Conservation (phyloP, 2,888 invertebrate species). For the Protonemura montana region DNA sequence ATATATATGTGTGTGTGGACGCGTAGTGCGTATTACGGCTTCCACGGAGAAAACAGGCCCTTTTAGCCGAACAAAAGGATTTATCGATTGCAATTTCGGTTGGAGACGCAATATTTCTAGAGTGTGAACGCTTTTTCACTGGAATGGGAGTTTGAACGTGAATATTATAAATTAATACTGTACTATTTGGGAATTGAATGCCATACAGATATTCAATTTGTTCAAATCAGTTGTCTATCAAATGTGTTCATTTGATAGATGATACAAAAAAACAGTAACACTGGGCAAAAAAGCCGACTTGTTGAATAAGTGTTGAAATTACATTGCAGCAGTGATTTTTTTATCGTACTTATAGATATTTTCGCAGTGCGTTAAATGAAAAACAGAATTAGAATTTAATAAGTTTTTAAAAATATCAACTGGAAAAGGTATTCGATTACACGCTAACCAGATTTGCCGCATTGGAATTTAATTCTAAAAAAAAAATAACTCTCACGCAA, state of each 20-base stretch:
- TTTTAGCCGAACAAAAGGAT: slow-evolving; percentile 32
- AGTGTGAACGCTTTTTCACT: slow-evolving; percentile 32
- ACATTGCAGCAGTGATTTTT: background rate
- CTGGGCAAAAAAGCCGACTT: background rate
- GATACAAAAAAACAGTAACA: background rate
- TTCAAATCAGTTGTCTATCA: background rate
- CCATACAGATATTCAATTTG: background rate
- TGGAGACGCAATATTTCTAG: slow-evolving; percentile 23
- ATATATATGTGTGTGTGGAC: background rate
- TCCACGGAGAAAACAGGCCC: background rate
- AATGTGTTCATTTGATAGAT: background rate
- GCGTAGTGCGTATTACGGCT: background rate
- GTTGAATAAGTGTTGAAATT: too few species aligned
- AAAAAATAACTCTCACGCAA: background rate
- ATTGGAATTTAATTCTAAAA: background rate
- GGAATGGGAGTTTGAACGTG: slow-evolving; percentile 15
- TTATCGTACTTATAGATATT: too few species aligned
- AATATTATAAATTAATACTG: slow-evolving; percentile 37
- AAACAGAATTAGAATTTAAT: background rate
- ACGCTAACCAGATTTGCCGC: background rate
- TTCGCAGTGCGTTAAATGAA: background rate
- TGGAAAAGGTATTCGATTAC: background rate
- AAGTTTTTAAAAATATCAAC: background rate
- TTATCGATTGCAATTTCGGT: slow-evolving; percentile 37
- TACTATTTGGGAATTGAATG: background rate